phyloP scores from a whole-genome alignment of 2,888 invertebrate species.

The Mechanitis mazaeus region DNA sequence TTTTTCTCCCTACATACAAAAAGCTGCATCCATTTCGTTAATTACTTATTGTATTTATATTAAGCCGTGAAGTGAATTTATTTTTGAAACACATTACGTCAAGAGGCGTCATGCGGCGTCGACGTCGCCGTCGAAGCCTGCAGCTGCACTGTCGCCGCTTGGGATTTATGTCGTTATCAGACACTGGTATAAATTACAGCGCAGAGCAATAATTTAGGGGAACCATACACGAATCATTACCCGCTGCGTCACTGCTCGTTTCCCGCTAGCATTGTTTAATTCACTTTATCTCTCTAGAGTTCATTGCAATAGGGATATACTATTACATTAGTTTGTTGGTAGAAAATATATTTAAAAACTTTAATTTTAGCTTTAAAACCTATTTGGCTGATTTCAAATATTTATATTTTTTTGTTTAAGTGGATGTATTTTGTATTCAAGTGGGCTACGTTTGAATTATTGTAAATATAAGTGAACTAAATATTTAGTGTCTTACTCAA shows the following conservation, averaged over 20 bases:
- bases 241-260: conserved; percentile 59
- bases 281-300: conserved; percentile 65
- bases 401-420: no score
- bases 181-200: conserved; percentile 69
- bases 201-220: conserved; percentile 73
- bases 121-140: conserved; percentile 61
- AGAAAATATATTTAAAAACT: neutral
- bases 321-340: conserved; percentile 19
- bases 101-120: conserved; percentile 64
- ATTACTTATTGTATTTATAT: neutral
- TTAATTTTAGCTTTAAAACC: neutral
- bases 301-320: conserved; percentile 61
- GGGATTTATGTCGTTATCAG: conserved; percentile 74
- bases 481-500: no score
- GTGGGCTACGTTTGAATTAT: no score
- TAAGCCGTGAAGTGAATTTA: conserved; percentile 24
- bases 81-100: conserved; percentile 45
- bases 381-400: neutral
- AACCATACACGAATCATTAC: conserved; percentile 75
- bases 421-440: no score
- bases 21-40: no score
- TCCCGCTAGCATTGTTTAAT: conserved; percentile 54
- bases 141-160: conserved; percentile 59
- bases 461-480: no score
- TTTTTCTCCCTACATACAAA: neutral